Percentiles rank a stretch among this genome's conserved stretches.
Evolutionary conservation across 2,888 invertebrate species (phyloP).

Genomic region (Phaonia tiefii): DNA sequence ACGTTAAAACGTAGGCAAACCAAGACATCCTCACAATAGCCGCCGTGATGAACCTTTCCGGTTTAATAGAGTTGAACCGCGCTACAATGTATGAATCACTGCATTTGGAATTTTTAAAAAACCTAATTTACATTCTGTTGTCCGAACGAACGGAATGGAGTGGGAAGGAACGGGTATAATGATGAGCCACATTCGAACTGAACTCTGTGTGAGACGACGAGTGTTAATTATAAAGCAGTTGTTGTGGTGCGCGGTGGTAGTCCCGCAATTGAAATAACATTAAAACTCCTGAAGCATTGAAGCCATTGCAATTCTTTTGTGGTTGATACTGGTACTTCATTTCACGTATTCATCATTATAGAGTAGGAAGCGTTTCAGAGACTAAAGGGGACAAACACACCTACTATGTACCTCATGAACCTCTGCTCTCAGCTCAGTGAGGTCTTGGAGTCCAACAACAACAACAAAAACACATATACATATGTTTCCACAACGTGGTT

Average conservation of each 20-base stretch:
- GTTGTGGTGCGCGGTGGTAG: too few species aligned
- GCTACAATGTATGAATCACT: background rate
- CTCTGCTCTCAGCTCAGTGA: background rate
- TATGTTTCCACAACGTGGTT: too few species aligned
- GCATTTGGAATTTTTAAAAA: too few species aligned
- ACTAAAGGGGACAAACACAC: background rate
- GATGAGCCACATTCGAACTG: too few species aligned
- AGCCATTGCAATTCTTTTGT: slow-evolving; percentile 52
- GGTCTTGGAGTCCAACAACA: background rate
- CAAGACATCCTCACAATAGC: background rate
- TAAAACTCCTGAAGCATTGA: slow-evolving; percentile 64
- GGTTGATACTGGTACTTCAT: background rate
- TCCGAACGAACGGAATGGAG: too few species aligned
- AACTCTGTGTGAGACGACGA: too few species aligned
- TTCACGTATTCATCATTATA: too few species aligned
- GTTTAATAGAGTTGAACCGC: background rate
- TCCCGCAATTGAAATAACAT: slow-evolving; percentile 1
- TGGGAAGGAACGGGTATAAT: too few species aligned
- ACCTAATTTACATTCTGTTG: too few species aligned
- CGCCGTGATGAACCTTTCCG: background rate
- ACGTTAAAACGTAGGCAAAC: too few species aligned
- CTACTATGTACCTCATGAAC: background rate
- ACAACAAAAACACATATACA: background rate
- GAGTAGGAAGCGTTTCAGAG: background rate
- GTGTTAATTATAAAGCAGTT: too few species aligned